These are phyloP conservation scores for Numenius arquata DNA, from an alignment of 2,113 vertebrate genomes.

Conservation along the genomic window DNA sequence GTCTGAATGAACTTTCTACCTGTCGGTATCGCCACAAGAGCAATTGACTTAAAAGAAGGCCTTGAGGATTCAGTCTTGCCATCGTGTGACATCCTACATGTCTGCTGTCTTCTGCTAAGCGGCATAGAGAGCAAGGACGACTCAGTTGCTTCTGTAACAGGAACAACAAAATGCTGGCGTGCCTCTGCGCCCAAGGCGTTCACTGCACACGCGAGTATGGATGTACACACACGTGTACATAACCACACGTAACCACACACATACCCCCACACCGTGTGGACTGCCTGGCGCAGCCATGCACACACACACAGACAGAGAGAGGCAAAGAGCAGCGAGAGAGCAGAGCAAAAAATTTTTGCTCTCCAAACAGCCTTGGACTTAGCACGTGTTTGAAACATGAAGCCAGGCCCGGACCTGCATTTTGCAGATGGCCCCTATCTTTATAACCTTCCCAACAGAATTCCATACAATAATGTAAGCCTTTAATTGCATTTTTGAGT, in stretches of 20 bases:
- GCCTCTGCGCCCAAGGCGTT: background rate
- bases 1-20: background rate
- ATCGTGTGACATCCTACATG: fast-evolving
- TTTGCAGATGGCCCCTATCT: constrained; percentile 11
- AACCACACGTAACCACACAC: too few species aligned
- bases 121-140: fast-evolving
- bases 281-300: background rate
- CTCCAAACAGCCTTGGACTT: background rate
- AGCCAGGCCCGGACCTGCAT: background rate
- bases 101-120: background rate
- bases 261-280: fast-evolving
- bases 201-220: too few species aligned
- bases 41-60: background rate
- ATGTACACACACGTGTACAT: too few species aligned
- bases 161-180: background rate
- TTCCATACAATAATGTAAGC: background rate
- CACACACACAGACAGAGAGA: background rate
- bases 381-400: background rate
- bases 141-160: background rate
- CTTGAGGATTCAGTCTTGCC: background rate
- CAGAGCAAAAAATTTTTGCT: background rate
- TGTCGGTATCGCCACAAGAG: background rate
- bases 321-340: background rate
- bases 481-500: background rate
- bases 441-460: constrained; percentile 4